Evolutionary conservation across 1,140 invertebrate genomes (phyloP), one percentile per base, ranked within the genome.

Genomic region (Lycorma delicatula): DNA sequence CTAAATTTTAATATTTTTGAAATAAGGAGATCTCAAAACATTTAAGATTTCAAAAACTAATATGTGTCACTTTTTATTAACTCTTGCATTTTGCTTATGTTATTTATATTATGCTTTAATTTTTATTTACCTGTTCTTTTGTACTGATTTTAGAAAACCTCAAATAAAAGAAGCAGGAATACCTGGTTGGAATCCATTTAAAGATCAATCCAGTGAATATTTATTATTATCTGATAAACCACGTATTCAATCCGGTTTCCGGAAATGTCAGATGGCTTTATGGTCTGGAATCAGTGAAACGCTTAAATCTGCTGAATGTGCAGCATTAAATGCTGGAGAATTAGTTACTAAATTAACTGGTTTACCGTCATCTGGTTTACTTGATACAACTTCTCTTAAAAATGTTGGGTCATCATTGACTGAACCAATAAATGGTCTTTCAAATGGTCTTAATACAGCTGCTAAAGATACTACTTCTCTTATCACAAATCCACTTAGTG

Each of bases 261-360:
- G 79, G 48, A 70, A 68, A 63, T 84, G 81, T 59, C 75, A 83
- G 68, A 77, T 84, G 68, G 81, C 41, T 16, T 9, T 44, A 13
- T 44, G 41, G 41, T 16, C 41, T 11, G 41, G 41, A 2, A 12
- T 44, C n/a, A 22, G 41, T 13, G 41, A 2, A 3, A 44, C 41
- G 5, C 23, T 44, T 16, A 44, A 44, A 16, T 44, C 41, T 20
- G 41, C 41, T 16, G 41, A 44, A 22, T 44, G 41, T 13, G 16
- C 18, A 22, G 16, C 23, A 22, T 44, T 44, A 22, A 22, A 22
- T 6, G 41, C 41, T 44, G 41, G 41, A 2, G 41, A 44, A 9
- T 9, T 44, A 1, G 41, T 44, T 22, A 13, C 7, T 44, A 5
- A 44, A 22, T 22, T 44, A 22, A 44, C 41, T 18, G 41, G 41